phyloP scores from a whole-genome alignment of 2,113 vertebrate genomes.

The Prionailurus bengalensis region DNA sequence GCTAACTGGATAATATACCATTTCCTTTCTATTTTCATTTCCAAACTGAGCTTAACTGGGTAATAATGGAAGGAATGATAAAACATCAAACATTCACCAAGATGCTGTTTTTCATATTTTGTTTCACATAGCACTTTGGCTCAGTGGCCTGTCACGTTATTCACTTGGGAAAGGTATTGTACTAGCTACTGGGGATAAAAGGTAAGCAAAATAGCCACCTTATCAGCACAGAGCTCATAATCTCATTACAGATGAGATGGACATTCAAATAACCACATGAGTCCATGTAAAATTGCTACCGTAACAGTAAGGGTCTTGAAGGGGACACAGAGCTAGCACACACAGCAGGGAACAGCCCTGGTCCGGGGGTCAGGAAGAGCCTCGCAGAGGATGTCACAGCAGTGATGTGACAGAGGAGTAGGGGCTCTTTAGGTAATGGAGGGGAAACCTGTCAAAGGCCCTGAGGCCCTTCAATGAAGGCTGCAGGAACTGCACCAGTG shows the following conservation, averaged over 20 bases:
- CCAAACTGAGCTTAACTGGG: background rate
- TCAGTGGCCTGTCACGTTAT: background rate
- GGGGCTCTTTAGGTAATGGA: background rate
- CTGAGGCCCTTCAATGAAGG: background rate
- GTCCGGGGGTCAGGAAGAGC: background rate
- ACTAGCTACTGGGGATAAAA: background rate
- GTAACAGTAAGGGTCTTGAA: background rate
- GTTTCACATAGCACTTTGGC: background rate
- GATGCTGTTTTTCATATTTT: background rate
- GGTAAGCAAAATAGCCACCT: background rate
- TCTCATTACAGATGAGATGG: background rate
- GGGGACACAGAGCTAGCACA: background rate
- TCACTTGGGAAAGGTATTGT: background rate
- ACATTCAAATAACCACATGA: background rate
- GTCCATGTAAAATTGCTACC: background rate
- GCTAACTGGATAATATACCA: background rate
- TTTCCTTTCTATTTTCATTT: background rate
- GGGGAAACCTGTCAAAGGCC: background rate
- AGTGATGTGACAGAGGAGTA: background rate
- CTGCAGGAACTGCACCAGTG: background rate
- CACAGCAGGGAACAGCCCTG: background rate
- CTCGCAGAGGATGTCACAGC: background rate
- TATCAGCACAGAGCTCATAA: background rate
- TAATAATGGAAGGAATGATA: slow-evolving; percentile 48
- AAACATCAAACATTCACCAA: background rate